Evolutionary conservation across 2,888 invertebrate genomes (phyloP).

Genomic region (Yponomeuta sedellus): DNA sequence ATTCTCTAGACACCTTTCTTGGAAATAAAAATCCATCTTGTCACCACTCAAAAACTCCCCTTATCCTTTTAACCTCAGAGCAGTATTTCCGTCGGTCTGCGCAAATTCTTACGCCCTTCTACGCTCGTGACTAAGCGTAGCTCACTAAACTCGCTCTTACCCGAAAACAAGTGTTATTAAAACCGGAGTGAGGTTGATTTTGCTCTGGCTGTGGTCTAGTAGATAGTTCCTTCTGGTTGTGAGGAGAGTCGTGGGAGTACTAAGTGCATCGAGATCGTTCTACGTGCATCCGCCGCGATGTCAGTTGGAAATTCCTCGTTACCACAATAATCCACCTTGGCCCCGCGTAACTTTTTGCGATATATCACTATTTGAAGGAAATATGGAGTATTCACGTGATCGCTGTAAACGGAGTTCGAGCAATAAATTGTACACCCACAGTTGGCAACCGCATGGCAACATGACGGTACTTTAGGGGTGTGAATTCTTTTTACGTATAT

Average conservation of each 20-base stretch:
- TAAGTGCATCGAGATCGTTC: constrained; percentile 69
- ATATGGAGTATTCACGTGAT: constrained; percentile 11
- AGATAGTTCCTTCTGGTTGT: constrained; percentile 31
- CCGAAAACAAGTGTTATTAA: constrained; percentile 20
- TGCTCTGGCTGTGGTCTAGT: constrained; percentile 19
- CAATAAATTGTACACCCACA: background rate
- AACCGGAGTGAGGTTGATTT: constrained; percentile 20
- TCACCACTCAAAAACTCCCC: constrained; percentile 20
- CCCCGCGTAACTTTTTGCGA: constrained; percentile 48
- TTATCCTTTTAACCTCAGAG: constrained; percentile 23
- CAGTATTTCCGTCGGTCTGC: constrained; percentile 24
- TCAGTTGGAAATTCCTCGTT: constrained; percentile 71
- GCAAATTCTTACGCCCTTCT: constrained; percentile 34
- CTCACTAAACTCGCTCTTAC: constrained; percentile 27
- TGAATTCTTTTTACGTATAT: too few relatives aligned
- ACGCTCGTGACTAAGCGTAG: constrained; percentile 16
- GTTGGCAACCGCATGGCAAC: too few relatives aligned
- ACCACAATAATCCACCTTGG: constrained; percentile 67
- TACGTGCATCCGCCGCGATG: constrained; percentile 67
- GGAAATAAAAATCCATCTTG: constrained; percentile 11
- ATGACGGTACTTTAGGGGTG: too few relatives aligned
- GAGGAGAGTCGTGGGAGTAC: constrained; percentile 31
- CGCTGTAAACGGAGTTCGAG: background rate
- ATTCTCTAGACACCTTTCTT: constrained; percentile 25
- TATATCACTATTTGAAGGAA: constrained; percentile 49